Base-by-base conservation (phyloP, 2,888 invertebrate genomes). In the Athalia rosae region DNA sequence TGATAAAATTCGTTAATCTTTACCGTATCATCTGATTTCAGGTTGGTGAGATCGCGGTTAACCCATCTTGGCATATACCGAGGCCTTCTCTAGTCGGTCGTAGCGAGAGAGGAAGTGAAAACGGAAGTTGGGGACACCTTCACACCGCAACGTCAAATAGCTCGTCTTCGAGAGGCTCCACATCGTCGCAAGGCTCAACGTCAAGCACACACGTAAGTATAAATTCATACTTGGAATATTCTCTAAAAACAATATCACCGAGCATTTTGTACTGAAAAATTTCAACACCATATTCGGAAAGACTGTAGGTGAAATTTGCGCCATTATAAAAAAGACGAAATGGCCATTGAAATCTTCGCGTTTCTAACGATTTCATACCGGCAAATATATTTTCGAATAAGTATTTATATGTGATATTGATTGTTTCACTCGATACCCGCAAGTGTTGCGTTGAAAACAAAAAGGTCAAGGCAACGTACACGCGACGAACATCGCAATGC, bases 1-100 rank as follows among this genome's bases (percentile, higher is more conserved):
- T 53, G 53, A 15, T 13, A 15, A 28, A 28, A 28, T 28, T 28
- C 2, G 28, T 28, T 28, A 28, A 28, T 2, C 28, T 28, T 28
- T 28, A 28, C 28, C 28, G 28, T 28, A 28, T 28, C 28, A 28
- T 28, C 28, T 28, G 28, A 28, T 74, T 74, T 74, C 50, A 74
- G 74, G 74, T 74, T 74, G 74, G 74, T 45, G 74, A 74, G 13
- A 74, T 74, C 41, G 74, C 74, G 48, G 74, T 62, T 11, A 86
- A 86, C 80, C 90, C 90, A 90, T 91, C 93, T 90, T 96, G 95
- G 95, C 95, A 95, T 90, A 95, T 96, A 90, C 95, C 96, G 85
- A 93, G 96, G 91, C 95, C 96, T 86, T 95, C 95, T 87, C 92
- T 96, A 84, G 92, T 91, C 82, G 87, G 87, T 28, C 86, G 86